These are phyloP conservation scores for Clarias pachynema DNA, from an alignment of 2,797 vertebrate species.

Conservation along the genomic window DNA sequence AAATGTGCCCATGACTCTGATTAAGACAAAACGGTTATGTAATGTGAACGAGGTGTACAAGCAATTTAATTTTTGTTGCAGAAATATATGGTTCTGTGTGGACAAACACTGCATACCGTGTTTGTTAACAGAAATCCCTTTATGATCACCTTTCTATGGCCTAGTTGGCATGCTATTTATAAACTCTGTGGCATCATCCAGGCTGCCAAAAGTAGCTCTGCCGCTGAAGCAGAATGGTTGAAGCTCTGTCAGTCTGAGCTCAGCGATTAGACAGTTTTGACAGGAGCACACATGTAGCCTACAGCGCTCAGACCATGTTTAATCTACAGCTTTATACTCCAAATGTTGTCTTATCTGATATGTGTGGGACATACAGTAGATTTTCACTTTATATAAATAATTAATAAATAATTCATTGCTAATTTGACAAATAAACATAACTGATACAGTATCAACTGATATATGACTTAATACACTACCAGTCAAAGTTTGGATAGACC, in stretches of 20 bases:
- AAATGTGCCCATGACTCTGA: background rate
- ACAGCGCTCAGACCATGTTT: slow-evolving; percentile 63
- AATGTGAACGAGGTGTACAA: background rate
- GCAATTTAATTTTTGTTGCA: background rate
- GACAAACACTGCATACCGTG: background rate
- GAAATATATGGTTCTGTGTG: background rate
- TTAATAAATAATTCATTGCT: background rate
- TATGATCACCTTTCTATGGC: background rate
- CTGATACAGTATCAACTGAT: background rate
- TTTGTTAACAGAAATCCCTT: background rate
- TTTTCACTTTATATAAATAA: slow-evolving; percentile 7
- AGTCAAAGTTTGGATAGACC: no score
- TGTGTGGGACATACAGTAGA: background rate
- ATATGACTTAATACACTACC: background rate
- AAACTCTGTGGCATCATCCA: slow-evolving; percentile 7
- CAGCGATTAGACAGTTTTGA: slow-evolving; percentile 49
- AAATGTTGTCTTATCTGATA: slow-evolving; percentile 69
- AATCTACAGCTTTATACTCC: slow-evolving; percentile 62
- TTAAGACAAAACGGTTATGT: background rate
- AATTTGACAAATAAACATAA: background rate
- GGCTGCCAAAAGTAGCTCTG: background rate
- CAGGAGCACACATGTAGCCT: slow-evolving; percentile 60
- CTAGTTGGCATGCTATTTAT: background rate
- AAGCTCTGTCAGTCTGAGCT: slow-evolving; percentile 13
- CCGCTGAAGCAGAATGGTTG: slow-evolving; percentile 10